Percentiles rank a stretch among this genome's conserved stretches.
Evolutionary conservation across 1,140 invertebrate species (phyloP).

Genomic region (Littorina saxatilis): DNA sequence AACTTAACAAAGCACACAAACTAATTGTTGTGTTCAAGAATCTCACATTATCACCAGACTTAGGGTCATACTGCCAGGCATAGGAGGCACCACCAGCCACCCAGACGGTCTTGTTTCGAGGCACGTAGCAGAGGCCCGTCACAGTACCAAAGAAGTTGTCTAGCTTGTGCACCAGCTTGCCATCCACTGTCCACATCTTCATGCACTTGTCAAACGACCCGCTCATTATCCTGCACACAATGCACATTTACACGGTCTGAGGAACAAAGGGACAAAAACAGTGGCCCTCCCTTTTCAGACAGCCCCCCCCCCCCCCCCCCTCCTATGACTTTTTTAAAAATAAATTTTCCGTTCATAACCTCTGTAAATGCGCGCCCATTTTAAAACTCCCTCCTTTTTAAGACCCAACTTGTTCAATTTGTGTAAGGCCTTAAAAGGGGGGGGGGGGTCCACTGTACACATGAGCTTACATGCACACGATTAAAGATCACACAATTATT

Average conservation of each 20-base stretch:
- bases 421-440: too few relatives aligned
- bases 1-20: not conserved
- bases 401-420: too few relatives aligned
- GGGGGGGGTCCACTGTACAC: too few relatives aligned
- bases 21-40: not conserved
- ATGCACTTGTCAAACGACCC: conserved; percentile 76
- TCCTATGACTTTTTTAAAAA: too few relatives aligned
- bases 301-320: too few relatives aligned
- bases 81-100: conserved; percentile 70
- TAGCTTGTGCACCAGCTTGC: conserved; percentile 73
- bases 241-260: not conserved
- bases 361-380: too few relatives aligned
- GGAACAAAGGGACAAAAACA: too few relatives aligned
- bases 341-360: too few relatives aligned
- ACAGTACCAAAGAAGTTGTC: conserved; percentile 72
- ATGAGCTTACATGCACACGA: too few relatives aligned
- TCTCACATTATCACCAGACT: conserved; percentile 75
- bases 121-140: conserved; percentile 74
- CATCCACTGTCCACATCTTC: conserved; percentile 75
- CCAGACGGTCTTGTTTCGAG: conserved; percentile 73
- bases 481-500: too few relatives aligned
- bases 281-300: too few relatives aligned
- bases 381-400: too few relatives aligned
- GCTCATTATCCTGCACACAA: conserved; percentile 69
- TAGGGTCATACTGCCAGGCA: conserved; percentile 73